Conservation (phyloP, 2,113 vertebrate species). For the Emydura subglobosa region DNA sequence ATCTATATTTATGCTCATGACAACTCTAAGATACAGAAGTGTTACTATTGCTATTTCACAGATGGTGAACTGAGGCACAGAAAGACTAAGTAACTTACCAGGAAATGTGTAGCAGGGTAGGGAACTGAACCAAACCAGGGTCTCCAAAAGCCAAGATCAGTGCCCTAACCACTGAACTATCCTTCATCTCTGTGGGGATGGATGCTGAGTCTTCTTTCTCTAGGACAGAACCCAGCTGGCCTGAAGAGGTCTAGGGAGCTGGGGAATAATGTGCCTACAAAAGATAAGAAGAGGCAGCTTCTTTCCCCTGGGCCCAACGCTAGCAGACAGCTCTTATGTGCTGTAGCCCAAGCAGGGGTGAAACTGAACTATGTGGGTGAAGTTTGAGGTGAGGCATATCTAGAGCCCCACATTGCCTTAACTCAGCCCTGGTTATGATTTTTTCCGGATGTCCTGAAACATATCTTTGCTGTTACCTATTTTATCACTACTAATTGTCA, state of each 20-base stretch:
- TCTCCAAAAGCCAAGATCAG: not conserved
- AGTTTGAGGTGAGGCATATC: not conserved
- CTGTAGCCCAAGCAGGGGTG: not conserved
- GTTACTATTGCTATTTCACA: not conserved
- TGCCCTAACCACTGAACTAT: not conserved
- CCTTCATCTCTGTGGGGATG: not conserved
- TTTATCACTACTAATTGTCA: not conserved
- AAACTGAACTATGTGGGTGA: not conserved
- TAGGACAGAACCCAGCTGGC: not conserved
- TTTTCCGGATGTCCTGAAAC: conserved; percentile 26
- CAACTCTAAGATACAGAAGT: not conserved
- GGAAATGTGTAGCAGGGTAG: not conserved
- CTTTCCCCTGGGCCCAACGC: not conserved
- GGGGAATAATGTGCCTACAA: not conserved
- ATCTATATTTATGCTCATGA: not conserved
- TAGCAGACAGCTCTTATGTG: not conserved
- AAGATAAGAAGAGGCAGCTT: not conserved
- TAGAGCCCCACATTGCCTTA: not conserved
- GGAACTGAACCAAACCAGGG: not conserved
- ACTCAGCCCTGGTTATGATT: not conserved
- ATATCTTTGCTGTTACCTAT: conserved; percentile 13
- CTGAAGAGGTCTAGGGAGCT: not conserved
- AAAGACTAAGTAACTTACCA: not conserved
- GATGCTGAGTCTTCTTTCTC: not conserved
- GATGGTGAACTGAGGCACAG: not conserved